Evolutionary conservation across 2,113 vertebrate species (phyloP).

Genomic region (Rana temporaria): DNA sequence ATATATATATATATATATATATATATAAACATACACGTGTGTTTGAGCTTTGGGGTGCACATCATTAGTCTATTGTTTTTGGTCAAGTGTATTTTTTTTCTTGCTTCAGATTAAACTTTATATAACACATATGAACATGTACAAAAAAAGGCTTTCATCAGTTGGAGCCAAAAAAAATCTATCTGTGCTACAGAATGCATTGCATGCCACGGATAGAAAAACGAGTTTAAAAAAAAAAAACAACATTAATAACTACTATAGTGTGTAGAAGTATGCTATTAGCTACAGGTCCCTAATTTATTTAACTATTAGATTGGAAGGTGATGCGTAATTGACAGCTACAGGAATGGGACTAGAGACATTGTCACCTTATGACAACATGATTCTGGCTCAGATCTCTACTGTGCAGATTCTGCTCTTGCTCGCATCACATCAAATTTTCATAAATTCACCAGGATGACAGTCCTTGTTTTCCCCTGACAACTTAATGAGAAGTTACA

Average conservation of each 20-base stretch:
- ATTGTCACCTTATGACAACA: constrained; percentile 56
- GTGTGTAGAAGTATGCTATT: constrained; percentile 10
- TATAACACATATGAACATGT: too few species aligned
- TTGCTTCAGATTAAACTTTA: too few species aligned
- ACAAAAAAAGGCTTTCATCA: too few species aligned
- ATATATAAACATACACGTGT: too few species aligned
- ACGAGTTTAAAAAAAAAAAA: not conserved
- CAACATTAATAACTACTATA: not conserved
- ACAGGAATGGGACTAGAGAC: constrained; percentile 47
- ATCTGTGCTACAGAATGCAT: not conserved
- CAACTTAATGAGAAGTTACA: constrained; percentile 38
- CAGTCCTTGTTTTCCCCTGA: constrained; percentile 18
- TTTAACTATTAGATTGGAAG: constrained; percentile 32
- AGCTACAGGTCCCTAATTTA: constrained; percentile 41
- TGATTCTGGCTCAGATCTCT: constrained; percentile 53
- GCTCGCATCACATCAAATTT: constrained; percentile 54
- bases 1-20: too few species aligned
- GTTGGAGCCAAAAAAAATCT: not conserved
- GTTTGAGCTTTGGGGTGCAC: too few species aligned
- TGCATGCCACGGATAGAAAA: not conserved
- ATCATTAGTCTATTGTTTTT: too few species aligned
- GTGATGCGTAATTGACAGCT: constrained; percentile 46
- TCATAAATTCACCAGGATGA: not conserved
- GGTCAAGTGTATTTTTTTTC: too few species aligned
- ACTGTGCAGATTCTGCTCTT: constrained; percentile 40